A percentile compares a stretch with the other conserved stretches of the same genome.
phyloP scores from a whole-genome alignment of 2,113 vertebrate genomes.

The Python bivittatus region DNA sequence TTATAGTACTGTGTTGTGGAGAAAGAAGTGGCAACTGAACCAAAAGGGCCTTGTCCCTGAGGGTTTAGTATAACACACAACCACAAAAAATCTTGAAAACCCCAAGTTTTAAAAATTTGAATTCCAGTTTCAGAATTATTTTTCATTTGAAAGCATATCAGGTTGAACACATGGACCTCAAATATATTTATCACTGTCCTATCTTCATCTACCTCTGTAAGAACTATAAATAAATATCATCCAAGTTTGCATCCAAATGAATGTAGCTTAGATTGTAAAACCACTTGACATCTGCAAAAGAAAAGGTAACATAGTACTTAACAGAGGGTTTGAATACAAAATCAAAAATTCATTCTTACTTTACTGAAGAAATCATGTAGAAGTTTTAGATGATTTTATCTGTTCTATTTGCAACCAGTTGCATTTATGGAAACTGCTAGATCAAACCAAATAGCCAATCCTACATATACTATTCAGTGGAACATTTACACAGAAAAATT shows the following conservation, averaged over 20 bases:
- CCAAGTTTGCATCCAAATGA: not conserved
- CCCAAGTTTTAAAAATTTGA: not conserved
- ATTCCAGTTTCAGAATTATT: not conserved
- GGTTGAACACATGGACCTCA: not conserved
- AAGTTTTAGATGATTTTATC: not conserved
- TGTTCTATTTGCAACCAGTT: not conserved
- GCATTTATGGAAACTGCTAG: not conserved
- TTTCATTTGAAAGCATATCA: not conserved
- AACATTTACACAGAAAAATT: not conserved
- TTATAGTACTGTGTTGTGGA: not conserved
- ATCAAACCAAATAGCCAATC: not conserved
- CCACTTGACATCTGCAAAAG: not conserved
- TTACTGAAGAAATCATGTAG: not conserved
- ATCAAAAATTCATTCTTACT: not conserved
- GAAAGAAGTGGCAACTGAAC: not conserved
- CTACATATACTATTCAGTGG: not conserved
- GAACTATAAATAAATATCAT: not conserved
- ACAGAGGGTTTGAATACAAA: not conserved
- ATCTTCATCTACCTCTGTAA: not conserved
- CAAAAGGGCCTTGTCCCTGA: not conserved
- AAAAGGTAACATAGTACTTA: not conserved
- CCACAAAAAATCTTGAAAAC: not conserved
- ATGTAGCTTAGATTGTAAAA: not conserved
- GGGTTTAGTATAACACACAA: not conserved
- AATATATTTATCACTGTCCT: not conserved